Evolutionary conservation across 2,888 invertebrate species (phyloP).

Genomic region (Lithosia quadra): DNA sequence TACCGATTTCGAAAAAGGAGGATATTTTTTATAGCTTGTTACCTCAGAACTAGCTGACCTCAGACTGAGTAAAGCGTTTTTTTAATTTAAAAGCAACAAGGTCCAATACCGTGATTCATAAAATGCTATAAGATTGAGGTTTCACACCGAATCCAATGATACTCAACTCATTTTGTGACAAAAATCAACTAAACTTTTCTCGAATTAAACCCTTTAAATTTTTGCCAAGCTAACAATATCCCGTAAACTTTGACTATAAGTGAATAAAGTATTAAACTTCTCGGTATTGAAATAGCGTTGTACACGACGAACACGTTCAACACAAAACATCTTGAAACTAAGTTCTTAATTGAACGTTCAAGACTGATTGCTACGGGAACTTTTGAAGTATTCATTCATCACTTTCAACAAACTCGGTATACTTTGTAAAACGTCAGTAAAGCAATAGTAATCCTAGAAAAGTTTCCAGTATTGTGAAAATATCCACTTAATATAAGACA

Average conservation of each 20-base stretch:
- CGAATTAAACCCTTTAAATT: neutral
- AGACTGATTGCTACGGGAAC: conserved; percentile 21
- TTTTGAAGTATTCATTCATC: conserved; percentile 21
- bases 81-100: neutral
- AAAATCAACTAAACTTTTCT: neutral
- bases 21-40: too few relatives aligned
- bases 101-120: neutral
- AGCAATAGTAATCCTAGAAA: conserved; percentile 14
- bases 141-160: too few relatives aligned
- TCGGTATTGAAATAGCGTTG: neutral
- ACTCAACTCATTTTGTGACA: too few relatives aligned
- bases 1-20: too few relatives aligned
- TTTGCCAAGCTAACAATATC: neutral
- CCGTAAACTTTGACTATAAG: neutral
- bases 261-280: neutral
- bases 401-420: conserved; percentile 17
- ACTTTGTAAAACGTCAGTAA: conserved; percentile 10
- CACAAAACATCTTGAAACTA: conserved; percentile 17
- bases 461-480: conserved; percentile 9
- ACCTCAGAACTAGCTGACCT: too few relatives aligned
- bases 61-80: too few relatives aligned
- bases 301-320: neutral
- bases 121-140: too few relatives aligned
- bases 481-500: conserved; percentile 4
- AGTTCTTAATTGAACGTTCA: conserved; percentile 23